Evolutionary conservation across 2,888 invertebrate species (phyloP), one percentile per base, ranked within the genome.

Genomic region (Anoplius nigerrimus): DNA sequence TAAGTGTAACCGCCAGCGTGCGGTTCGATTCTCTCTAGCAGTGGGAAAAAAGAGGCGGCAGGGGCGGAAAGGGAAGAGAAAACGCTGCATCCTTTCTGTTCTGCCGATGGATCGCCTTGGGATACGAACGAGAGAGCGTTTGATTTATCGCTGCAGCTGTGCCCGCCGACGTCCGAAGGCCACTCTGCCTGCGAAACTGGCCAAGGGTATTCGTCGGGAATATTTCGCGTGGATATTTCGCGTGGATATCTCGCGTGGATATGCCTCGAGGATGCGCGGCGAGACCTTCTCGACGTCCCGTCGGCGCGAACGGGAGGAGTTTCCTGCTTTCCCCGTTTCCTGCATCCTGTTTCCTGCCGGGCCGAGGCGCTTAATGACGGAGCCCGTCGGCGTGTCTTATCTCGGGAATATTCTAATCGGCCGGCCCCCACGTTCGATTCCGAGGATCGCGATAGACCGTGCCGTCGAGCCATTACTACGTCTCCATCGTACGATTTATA

Each of bases 361-460:
- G 18, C 48, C 55, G 54, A 70, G 60, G 48, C 51, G 62, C 67
- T 78, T 77, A 80, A 81, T 76, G 79, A 80, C 74, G 71, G 75
- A 64, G 45, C 69, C 76, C 78, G 75, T 68, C 72, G 54, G 48
- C 16, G 16, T 65, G 71, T 74, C 79, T 82, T 82, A 83, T 84
- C 82, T 80, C 72, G 55, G 69, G 71, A 79, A 81, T 82, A 82
- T 80, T 82, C 78, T 81, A 82, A 83, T 82, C 77, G 66, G 42
- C 57, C 45, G n/a, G n/a, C n/a, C n/a, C n/a, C n/a, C n/a, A n/a
- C n/a, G 13, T 57, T 21, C 27, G 53, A 42, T 66, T 55, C 67
- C 53, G 34, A 61, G 63, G 43, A 45, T 64, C 57, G 45, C 43
- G 16, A 16, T 48, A 48, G 16, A 5, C 5, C 48, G 48, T 48